Conservation (phyloP, 2,888 invertebrate species). For the Falcaria lacertinaria region DNA sequence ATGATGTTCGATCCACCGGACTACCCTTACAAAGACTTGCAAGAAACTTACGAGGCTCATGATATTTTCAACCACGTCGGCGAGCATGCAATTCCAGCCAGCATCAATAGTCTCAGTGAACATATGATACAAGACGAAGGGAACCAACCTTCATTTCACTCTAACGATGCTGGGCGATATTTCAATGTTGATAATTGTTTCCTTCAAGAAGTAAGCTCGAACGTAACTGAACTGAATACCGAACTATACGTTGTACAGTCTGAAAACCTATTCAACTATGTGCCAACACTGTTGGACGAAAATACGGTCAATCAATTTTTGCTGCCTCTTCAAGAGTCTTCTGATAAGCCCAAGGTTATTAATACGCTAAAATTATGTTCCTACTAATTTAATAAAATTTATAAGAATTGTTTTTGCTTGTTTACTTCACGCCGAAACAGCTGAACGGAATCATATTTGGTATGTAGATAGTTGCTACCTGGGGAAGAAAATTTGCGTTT, state of each 20-base stretch:
- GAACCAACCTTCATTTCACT: slow-evolving; percentile 47
- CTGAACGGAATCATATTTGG: no score
- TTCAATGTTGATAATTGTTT: slow-evolving; percentile 45
- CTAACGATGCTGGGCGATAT: slow-evolving; percentile 50
- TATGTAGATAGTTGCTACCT: no score
- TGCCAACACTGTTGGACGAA: slow-evolving; percentile 62
- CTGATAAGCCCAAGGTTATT: slow-evolving; percentile 37
- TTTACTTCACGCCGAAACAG: no score
- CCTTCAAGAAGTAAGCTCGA: slow-evolving; percentile 23
- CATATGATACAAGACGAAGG: slow-evolving; percentile 40
- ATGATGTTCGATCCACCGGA: slow-evolving; percentile 76
- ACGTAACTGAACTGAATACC: slow-evolving; percentile 26
- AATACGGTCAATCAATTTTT: slow-evolving; percentile 69
- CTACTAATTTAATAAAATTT: no score
- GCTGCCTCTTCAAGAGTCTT: slow-evolving; percentile 48
- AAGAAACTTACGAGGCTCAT: slow-evolving; percentile 54
- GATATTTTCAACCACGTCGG: slow-evolving; percentile 45
- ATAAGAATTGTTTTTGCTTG: no score
- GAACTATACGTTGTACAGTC: slow-evolving; percentile 47
- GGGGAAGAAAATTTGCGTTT: no score
- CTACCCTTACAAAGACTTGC: slow-evolving; percentile 62
- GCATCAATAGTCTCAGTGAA: slow-evolving; percentile 25
- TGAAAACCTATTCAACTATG: slow-evolving; percentile 56
- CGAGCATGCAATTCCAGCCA: slow-evolving; percentile 14
- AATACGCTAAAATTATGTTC: slow-evolving; percentile 1